These are phyloP conservation scores for Thymelicus acteon DNA, from an alignment of 2,888 invertebrate species.

Conservation along the genomic window DNA sequence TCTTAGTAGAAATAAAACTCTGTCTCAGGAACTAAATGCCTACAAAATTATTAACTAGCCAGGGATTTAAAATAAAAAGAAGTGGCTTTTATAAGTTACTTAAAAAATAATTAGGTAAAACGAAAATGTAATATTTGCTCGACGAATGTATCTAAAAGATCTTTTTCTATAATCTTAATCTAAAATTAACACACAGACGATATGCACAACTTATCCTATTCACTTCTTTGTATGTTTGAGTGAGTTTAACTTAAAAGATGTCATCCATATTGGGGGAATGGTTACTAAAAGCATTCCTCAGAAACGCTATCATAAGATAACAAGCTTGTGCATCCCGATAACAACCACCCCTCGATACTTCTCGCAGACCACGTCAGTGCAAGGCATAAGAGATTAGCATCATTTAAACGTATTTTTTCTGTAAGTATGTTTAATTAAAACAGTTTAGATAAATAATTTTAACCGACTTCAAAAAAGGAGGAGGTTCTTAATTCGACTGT, in stretches of 20 bases:
- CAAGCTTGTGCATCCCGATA: conserved; percentile 4
- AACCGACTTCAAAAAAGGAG: too few species aligned
- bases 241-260: background rate
- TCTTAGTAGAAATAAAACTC: too few species aligned
- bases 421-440: too few species aligned
- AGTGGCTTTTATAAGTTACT: too few species aligned
- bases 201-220: background rate
- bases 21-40: too few species aligned
- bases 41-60: background rate
- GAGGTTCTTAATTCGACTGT: too few species aligned
- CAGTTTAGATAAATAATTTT: too few species aligned
- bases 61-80: too few species aligned
- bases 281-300: background rate
- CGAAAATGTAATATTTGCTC: background rate
- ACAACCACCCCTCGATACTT: conserved; percentile 7
- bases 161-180: background rate
- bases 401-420: background rate
- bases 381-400: background rate
- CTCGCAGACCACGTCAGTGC: background rate
- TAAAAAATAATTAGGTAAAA: background rate
- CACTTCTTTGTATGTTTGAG: background rate
- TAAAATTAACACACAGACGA: background rate
- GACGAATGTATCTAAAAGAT: background rate
- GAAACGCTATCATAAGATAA: background rate
- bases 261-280: background rate